phyloP scores from a whole-genome alignment of 2,888 invertebrate genomes.

The Platycnemis pennipes region DNA sequence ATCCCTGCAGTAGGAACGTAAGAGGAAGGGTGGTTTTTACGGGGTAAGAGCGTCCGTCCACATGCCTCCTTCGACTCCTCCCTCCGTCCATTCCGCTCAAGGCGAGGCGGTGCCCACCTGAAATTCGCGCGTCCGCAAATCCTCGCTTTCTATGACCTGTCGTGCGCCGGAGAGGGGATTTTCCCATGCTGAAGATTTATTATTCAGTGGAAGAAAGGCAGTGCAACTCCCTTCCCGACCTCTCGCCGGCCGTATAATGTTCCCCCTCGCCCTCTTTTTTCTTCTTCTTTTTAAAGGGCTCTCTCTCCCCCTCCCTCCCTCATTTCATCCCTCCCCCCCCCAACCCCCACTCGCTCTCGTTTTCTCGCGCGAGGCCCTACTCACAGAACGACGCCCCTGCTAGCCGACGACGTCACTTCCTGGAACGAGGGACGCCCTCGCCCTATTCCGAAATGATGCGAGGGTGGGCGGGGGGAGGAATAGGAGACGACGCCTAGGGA shows the following conservation, averaged over 20 bases:
- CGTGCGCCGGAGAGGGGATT: not conserved
- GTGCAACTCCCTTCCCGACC: not conserved
- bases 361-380: not conserved
- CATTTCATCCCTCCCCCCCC: not conserved
- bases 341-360: not conserved
- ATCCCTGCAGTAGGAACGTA: too few relatives aligned
- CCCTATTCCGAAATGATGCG: not conserved
- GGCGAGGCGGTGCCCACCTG: not conserved
- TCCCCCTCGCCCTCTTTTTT: too few relatives aligned
- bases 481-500: not conserved
- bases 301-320: not conserved
- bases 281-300: not conserved
- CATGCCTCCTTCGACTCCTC: not conserved
- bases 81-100: not conserved
- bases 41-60: too few relatives aligned
- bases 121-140: not conserved
- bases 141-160: constrained; percentile 8
- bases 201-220: constrained; percentile 3
- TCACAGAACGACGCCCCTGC: too few relatives aligned
- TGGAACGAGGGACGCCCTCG: not conserved
- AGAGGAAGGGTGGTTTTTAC: too few relatives aligned
- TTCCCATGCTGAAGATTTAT: not conserved
- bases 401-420: too few relatives aligned
- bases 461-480: not conserved
- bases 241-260: not conserved